Base-by-base conservation (phyloP, 2,888 invertebrate species). In the Crepidodera aurea region DNA sequence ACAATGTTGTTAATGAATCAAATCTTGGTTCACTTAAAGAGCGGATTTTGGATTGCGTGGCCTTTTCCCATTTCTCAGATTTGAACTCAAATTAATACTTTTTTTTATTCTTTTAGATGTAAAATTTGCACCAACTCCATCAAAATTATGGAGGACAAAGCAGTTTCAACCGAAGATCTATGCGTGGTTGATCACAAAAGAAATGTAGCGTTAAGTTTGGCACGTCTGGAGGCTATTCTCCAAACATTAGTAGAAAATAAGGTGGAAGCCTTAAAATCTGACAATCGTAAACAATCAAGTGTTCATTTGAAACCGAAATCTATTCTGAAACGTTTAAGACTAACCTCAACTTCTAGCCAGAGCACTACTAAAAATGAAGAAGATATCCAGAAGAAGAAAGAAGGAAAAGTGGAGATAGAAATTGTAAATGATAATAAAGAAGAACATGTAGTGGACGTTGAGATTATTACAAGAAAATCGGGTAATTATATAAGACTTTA, bases 241-340 rank as follows among this genome's bases (percentile, higher is more conserved):
- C 87, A 89, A 57, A 88, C 89, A 69, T 83, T 90, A 66, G 88
- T 90, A 68, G 88, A 90, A 80, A 87, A 86, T 73, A 90, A 90
- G 84, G 85, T 88, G 78, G 83, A 88, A 82, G 83, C 89, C 76
- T 81, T 86, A 82, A 83, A 84, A 77, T 80, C 69, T 78, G 82
- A 71, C 75, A 81, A 69, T 76, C 83, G 72, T 68, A 84, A 71
- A 64, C 55, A 66, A 13, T 70, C 73, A 62, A 73, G 79, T 66
- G 71, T 76, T 39, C 81, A 82, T 44, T 75, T 81, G 10, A 83
- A 82, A 70, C 83, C 82, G 1, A 79, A 80, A 64, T 75, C 69
- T 51, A 69, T 79, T 54, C 68, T 78, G 40, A 75, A 76, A 39
- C 77, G 82, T 56, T 75, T 82, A 22, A 69, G 68, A 64, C 55